These are phyloP conservation scores for Noturus placidus DNA, from an alignment of 2,113 vertebrate species.

Conservation along the genomic window DNA sequence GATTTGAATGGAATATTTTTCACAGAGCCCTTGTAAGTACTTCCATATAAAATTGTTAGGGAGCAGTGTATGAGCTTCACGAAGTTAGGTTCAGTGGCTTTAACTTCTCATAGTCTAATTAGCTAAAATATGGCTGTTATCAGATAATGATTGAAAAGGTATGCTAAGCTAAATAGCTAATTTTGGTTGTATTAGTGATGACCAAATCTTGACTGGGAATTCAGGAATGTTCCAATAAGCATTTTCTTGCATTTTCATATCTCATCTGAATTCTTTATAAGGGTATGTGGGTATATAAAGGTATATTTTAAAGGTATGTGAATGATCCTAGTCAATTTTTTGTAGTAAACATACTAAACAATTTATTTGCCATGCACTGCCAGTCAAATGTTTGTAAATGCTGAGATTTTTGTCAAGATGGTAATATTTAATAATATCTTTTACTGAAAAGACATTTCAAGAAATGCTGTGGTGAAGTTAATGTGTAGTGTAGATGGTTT, in stretches of 20 bases:
- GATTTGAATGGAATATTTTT: neutral
- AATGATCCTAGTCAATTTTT: neutral
- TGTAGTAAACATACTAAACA: neutral
- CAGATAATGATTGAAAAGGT: neutral
- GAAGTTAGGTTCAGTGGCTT: neutral
- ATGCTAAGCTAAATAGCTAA: neutral
- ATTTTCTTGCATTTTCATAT: neutral
- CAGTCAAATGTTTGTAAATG: neutral
- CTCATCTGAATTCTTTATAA: neutral
- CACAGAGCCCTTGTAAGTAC: neutral
- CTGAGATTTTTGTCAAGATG: neutral
- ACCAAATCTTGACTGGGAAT: neutral
- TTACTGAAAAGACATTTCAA: neutral
- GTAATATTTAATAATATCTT: neutral
- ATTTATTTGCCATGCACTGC: neutral
- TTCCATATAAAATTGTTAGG: neutral
- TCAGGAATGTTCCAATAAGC: neutral
- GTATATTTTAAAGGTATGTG: neutral
- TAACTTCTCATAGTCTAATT: neutral
- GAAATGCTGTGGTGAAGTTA: neutral
- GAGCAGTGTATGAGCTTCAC: neutral
- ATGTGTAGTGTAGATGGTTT: neutral
- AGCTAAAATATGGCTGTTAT: neutral
- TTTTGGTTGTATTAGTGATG: neutral
- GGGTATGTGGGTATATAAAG: no score